Conservation (phyloP, 2,113 vertebrate genomes). For the Camelus bactrianus region DNA sequence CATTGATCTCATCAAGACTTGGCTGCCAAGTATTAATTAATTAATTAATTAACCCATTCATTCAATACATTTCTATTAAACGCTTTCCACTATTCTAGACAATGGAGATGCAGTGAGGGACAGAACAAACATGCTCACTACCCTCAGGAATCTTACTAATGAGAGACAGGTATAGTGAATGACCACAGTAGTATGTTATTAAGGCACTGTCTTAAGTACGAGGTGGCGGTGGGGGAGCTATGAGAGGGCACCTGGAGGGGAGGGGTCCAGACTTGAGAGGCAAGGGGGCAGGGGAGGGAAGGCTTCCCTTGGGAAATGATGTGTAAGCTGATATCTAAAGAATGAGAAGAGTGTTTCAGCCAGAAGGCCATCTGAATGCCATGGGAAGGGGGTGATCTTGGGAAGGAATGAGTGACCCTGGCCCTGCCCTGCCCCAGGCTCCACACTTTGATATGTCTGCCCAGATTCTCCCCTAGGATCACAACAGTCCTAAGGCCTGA, state of each 20-base stretch:
- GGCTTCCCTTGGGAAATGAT: neutral
- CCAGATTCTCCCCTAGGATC: neutral
- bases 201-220: neutral
- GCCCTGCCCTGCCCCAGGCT: neutral
- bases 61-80: neutral
- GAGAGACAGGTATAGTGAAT: neutral
- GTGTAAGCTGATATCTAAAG: neutral
- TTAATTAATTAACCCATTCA: neutral
- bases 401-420: fast-evolving
- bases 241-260: neutral
- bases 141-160: neutral
- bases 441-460: neutral
- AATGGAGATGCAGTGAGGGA: neutral
- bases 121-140: neutral
- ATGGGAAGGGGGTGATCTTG: neutral
- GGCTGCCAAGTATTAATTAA: neutral
- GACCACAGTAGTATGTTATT: neutral
- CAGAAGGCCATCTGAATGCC: neutral
- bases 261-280: neutral
- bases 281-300: neutral
- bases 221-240: neutral
- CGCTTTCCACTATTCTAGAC: neutral
- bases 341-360: neutral
- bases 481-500: neutral
- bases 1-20: neutral